Evolutionary conservation across 2,888 invertebrate species (phyloP).

Genomic region (Spodoptera littoralis): DNA sequence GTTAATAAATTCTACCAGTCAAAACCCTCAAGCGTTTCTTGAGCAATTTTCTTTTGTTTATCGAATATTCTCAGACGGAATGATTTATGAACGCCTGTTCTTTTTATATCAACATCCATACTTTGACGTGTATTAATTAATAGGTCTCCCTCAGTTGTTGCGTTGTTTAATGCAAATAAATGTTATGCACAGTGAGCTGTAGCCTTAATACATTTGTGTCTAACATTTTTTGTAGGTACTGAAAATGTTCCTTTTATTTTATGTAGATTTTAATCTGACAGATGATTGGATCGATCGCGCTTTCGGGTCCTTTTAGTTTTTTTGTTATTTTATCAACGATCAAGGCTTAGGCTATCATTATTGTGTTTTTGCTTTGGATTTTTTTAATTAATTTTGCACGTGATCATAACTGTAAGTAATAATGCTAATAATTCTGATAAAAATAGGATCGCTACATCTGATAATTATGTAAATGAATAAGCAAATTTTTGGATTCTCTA

Average conservation of each 20-base stretch:
- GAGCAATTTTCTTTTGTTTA: conserved; percentile 77
- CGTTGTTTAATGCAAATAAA: conserved; percentile 51
- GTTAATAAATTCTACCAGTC: conserved; percentile 84
- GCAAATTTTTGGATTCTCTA: too few species aligned
- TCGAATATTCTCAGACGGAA: conserved; percentile 68
- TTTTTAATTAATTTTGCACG: conserved; percentile 11
- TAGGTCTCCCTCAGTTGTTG: conserved; percentile 61
- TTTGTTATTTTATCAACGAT: conserved; percentile 23
- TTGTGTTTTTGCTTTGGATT: conserved; percentile 4
- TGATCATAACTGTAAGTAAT: neutral
- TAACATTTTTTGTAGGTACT: conserved; percentile 38
- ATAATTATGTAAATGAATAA: too few species aligned
- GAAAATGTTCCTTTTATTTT: conserved; percentile 42
- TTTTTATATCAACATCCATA: conserved; percentile 65
- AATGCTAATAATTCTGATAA: too few species aligned
- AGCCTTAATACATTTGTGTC: conserved; percentile 38
- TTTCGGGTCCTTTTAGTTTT: conserved; percentile 24
- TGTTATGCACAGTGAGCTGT: conserved; percentile 41
- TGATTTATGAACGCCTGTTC: conserved; percentile 71
- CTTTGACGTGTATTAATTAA: conserved; percentile 67
- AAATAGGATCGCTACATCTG: too few species aligned
- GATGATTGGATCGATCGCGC: conserved; percentile 51
- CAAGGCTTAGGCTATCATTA: conserved; percentile 17
- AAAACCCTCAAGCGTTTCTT: conserved; percentile 73
- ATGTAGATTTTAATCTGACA: conserved; percentile 58